Evolutionary conservation across 53 echinoderm and acorn worm species (phyloP).

Genomic region (Stichopus horrens): DNA sequence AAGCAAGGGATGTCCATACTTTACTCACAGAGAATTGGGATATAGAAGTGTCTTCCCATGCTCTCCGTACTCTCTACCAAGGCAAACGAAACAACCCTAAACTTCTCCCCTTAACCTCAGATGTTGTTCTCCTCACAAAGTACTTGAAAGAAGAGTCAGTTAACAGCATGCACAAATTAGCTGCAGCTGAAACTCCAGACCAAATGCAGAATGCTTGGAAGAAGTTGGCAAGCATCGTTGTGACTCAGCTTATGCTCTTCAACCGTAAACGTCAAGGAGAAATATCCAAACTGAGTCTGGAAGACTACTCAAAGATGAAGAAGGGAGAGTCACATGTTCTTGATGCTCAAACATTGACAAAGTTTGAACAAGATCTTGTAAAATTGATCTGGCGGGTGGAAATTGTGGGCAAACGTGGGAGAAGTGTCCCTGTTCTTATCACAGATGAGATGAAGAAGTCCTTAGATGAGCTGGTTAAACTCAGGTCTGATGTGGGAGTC

Average conservation of each 20-base stretch:
- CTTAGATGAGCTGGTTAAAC: conserved; percentile 26
- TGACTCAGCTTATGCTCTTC: conserved; percentile 57
- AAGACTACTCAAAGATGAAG: conserved; percentile 48
- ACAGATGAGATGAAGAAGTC: conserved; percentile 30
- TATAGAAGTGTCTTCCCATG: conserved; percentile 63
- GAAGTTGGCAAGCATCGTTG: conserved; percentile 27
- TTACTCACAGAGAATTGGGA: conserved; percentile 63
- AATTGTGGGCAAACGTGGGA: conserved; percentile 60
- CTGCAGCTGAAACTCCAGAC: neutral
- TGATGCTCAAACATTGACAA: conserved; percentile 46
- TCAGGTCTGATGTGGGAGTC: conserved; percentile 50
- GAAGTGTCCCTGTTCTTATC: conserved; percentile 59
- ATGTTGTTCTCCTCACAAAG: conserved; percentile 58
- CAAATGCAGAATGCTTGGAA: conserved; percentile 42
- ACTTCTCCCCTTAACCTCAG: conserved; percentile 56
- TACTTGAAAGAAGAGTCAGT: conserved; percentile 44
- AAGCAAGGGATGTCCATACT: conserved; percentile 53
- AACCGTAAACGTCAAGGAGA: conserved; percentile 63
- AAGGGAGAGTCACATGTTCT: conserved; percentile 38
- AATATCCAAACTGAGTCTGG: conserved; percentile 53
- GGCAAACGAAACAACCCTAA: conserved; percentile 66
- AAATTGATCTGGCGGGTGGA: conserved; percentile 55
- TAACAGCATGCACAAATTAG: conserved; percentile 4
- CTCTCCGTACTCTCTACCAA: conserved; percentile 60
- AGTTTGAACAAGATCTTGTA: conserved; percentile 53